Evolutionary conservation across 1,140 invertebrate genomes (phyloP), one percentile per base, ranked within the genome.

Genomic region (Cyrtorhinus lividipennis): DNA sequence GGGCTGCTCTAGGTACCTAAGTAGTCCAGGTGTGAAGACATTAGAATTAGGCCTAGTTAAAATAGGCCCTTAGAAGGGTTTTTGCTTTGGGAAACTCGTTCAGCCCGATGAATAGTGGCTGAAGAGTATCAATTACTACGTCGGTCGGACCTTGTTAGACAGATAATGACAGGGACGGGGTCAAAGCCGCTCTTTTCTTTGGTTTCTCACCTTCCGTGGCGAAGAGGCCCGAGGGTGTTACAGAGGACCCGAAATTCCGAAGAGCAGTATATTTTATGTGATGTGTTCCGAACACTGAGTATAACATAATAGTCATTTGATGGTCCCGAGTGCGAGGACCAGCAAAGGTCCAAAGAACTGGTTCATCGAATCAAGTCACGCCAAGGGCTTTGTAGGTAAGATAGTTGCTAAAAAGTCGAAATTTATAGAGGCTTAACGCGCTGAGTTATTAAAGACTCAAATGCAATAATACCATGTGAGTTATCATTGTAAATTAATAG

Each of bases 1-100:
- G 15, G n/a, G n/a, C n/a, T n/a, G n/a, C n/a, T n/a, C n/a, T n/a
- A 38, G 30, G 30, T 5, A 5, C n/a, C 15, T 57, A 57, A 57
- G 56, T 57, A 57, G 56, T 57, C 56, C 56, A 57, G 56, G 56
- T 57, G 56, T 57, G 20, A 57, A 57, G 56, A 57, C 56, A 57
- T 57, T 57, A 57, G 56, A 57, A 57, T 23, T 57, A 23, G 20
- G 18, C 24, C 3, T 20, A 23, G 48, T 18, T 23, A 24, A 57
- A 57, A 57, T 15, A 13, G 23, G 24, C 15, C 15, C 48, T 23
- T 8, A 57, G 20, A 23, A 24, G 20, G 56, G 56, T 57, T 57
- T 57, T 57, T 57, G 24, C 56, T 57, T 57, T 15, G 20, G 18
- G 20, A 15, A 13, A 24, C 18, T 57, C 56, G 56, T 24, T 23